Evolutionary conservation across 2,888 invertebrate genomes (phyloP).

Genomic region (Aphidoletes aphidimyza): DNA sequence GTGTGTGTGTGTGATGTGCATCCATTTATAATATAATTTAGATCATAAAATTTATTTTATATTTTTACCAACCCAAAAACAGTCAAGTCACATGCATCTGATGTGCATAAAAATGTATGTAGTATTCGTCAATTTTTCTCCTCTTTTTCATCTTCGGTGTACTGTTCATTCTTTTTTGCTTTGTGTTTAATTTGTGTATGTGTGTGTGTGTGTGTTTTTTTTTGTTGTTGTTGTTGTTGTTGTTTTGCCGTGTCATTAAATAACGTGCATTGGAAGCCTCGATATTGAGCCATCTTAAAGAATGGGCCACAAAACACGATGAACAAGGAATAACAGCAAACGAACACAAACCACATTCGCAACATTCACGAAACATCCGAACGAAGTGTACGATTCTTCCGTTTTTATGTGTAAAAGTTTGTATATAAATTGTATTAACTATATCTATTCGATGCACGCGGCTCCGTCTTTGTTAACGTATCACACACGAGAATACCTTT

Average conservation of each 20-base stretch:
- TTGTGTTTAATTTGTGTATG: background rate
- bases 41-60: conserved; percentile 52
- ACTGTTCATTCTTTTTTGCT: too few species aligned
- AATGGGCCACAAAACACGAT: too few species aligned
- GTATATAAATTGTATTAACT: conserved; percentile 7
- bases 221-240: background rate
- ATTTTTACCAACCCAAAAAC: conserved; percentile 32
- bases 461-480: background rate
- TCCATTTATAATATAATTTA: conserved; percentile 53
- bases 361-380: background rate
- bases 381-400: background rate
- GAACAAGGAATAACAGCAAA: too few species aligned
- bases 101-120: background rate
- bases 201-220: background rate
- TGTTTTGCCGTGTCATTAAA: background rate
- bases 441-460: background rate
- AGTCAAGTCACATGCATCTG: background rate
- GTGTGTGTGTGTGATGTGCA: background rate
- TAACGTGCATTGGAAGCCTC: background rate
- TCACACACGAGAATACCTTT: background rate
- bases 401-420: background rate
- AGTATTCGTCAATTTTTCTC: background rate
- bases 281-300: too few species aligned
- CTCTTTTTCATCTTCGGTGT: background rate
- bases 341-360: too few species aligned